phyloP scores from a whole-genome alignment of 92 coral and sea anemone genomes.

The Actinostola sp. region DNA sequence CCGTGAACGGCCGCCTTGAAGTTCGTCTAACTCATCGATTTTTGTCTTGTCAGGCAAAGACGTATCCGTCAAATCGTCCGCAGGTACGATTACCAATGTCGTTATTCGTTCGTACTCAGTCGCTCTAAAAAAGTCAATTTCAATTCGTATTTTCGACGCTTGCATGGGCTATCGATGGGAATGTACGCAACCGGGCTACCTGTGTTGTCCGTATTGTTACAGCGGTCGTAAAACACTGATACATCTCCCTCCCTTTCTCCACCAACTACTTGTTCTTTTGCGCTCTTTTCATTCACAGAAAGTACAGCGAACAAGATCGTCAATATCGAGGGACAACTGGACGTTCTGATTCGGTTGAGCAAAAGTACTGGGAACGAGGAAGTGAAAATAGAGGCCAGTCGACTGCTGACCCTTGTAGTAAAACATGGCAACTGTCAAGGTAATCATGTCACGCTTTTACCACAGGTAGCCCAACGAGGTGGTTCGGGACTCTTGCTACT shows the following conservation, averaged over 20 bases:
- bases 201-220: no score
- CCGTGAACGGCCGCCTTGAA: neutral
- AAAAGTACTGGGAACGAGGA: slow-evolving; percentile 88
- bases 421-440: slow-evolving; percentile 80
- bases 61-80: slow-evolving; percentile 21
- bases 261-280: neutral
- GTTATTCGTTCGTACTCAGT: slow-evolving; percentile 1
- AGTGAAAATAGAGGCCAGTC: slow-evolving; percentile 76
- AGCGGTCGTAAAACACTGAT: no score
- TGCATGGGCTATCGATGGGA: no score
- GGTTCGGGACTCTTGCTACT: no score
- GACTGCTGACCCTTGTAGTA: slow-evolving; percentile 80
- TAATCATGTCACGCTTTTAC: slow-evolving; percentile 16
- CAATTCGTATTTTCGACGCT: no score
- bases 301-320: slow-evolving; percentile 70
- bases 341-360: slow-evolving; percentile 76
- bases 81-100: slow-evolving; percentile 27
- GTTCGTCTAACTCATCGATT: neutral
- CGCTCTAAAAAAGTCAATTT: no score
- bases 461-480: no score
- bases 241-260: no score
- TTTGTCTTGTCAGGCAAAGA: slow-evolving; percentile 35
- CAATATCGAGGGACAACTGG: slow-evolving; percentile 48
- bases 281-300: slow-evolving; percentile 37
- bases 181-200: no score